A percentile compares a stretch with the other conserved stretches of the same genome.
Conservation (phyloP, 2,888 invertebrate species). For the Alcis repandata region DNA sequence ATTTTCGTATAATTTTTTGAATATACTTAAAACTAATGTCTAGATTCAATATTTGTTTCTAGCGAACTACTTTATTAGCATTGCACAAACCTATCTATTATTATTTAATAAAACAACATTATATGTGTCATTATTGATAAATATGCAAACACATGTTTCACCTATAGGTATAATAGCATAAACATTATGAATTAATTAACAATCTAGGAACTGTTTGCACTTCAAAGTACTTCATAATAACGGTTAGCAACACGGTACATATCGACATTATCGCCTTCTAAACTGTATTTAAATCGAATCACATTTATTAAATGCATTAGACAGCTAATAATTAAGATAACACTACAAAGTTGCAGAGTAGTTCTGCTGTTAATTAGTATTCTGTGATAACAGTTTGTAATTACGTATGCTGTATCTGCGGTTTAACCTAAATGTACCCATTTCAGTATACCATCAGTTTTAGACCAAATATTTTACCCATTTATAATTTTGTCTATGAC, state of each 20-base stretch:
- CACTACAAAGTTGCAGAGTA: neutral
- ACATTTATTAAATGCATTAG: neutral
- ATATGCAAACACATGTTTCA: neutral
- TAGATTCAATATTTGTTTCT: neutral
- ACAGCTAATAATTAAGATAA: neutral
- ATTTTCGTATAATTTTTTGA: no score
- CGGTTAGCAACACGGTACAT: neutral
- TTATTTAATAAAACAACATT: neutral
- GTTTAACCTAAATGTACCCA: neutral
- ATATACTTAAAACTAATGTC: no score
- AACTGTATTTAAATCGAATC: neutral
- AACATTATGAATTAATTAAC: conserved; percentile 1
- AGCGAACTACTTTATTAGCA: neutral
- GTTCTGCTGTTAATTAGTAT: neutral
- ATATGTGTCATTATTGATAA: neutral
- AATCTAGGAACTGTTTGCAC: neutral
- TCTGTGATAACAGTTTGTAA: neutral
- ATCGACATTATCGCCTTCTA: neutral
- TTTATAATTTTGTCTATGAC: neutral
- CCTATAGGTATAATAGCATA: neutral
- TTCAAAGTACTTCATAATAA: neutral
- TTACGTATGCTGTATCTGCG: conserved; percentile 1
- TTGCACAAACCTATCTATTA: neutral
- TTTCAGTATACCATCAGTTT: neutral
- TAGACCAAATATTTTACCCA: neutral